Evolutionary conservation across 1,140 invertebrate species (phyloP).

Genomic region (Steinernema feltiae): DNA sequence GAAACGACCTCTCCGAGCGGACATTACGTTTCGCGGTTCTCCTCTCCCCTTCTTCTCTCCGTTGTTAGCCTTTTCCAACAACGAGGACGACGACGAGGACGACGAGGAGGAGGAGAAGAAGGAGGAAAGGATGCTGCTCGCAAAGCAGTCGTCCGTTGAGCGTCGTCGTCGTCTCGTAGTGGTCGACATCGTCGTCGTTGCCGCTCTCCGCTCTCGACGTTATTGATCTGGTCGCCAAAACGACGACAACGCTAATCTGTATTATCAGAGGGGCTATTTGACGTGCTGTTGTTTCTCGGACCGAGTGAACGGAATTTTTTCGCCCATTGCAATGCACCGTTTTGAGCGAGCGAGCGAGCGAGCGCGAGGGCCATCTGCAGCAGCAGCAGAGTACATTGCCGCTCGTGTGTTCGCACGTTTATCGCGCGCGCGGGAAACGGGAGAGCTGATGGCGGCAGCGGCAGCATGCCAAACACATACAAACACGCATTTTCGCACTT

Average conservation of each 20-base stretch:
- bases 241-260: conserved; percentile 15
- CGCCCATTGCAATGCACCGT: too few relatives aligned
- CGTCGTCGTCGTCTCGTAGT: conserved; percentile 1
- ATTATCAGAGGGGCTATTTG: conserved; percentile 15
- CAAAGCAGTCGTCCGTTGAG: conserved; percentile 13
- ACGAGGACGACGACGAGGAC: too few relatives aligned
- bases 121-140: conserved; percentile 14
- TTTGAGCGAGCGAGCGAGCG: not conserved
- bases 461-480: too few relatives aligned
- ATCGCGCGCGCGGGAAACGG: too few relatives aligned
- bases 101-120: conserved; percentile 2
- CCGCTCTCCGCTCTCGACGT: conserved; percentile 12
- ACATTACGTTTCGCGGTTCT: conserved; percentile 13
- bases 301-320: not conserved
- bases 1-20: not conserved
- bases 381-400: too few relatives aligned
- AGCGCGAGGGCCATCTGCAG: too few relatives aligned
- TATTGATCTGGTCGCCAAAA: conserved; percentile 3
- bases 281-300: not conserved
- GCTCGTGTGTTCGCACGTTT: too few relatives aligned
- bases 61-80: conserved; percentile 12
- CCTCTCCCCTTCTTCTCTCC: not conserved
- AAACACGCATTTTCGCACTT: not conserved
- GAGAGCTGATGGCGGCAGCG: too few relatives aligned
- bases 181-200: not conserved